A percentile compares a stretch with the other conserved stretches of the same genome.
These are phyloP conservation scores for Papilio machaon DNA, from an alignment of 1,140 invertebrate species.

Conservation along the genomic window DNA sequence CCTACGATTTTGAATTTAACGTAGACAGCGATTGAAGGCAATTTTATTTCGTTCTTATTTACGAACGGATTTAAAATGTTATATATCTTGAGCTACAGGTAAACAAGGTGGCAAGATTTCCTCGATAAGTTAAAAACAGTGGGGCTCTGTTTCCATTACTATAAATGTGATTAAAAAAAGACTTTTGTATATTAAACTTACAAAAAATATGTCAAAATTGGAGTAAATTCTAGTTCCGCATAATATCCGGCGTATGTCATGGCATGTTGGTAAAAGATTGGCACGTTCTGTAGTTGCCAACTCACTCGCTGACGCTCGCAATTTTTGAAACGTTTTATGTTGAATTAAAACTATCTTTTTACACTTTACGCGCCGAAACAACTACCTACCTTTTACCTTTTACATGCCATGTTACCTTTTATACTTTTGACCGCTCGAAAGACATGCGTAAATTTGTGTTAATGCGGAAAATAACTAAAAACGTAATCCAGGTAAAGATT, in stretches of 20 bases:
- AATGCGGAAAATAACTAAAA: too few species aligned
- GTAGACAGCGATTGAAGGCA: slow-evolving; percentile 8
- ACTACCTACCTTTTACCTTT: neutral
- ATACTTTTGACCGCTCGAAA: neutral
- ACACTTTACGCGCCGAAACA: neutral
- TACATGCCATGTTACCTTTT: neutral
- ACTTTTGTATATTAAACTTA: neutral
- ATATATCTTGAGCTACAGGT: neutral
- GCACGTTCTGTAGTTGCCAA: neutral
- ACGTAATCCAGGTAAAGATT: too few species aligned
- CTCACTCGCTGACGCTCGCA: neutral
- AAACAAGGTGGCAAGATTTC: too few species aligned
- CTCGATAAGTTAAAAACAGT: too few species aligned
- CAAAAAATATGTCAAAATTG: neutral
- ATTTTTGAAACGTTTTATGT: neutral
- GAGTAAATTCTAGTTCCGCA: neutral
- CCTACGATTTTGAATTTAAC: slow-evolving; percentile 15
- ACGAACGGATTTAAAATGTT: neutral
- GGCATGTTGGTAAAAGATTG: neutral
- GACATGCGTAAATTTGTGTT: neutral
- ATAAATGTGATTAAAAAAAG: too few species aligned
- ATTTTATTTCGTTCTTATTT: slow-evolving; percentile 1
- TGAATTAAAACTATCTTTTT: neutral
- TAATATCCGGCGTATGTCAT: neutral
- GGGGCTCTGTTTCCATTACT: too few species aligned